These are phyloP conservation scores for Dasypogon diadema DNA, from an alignment of 2,888 invertebrate species.

Conservation along the genomic window DNA sequence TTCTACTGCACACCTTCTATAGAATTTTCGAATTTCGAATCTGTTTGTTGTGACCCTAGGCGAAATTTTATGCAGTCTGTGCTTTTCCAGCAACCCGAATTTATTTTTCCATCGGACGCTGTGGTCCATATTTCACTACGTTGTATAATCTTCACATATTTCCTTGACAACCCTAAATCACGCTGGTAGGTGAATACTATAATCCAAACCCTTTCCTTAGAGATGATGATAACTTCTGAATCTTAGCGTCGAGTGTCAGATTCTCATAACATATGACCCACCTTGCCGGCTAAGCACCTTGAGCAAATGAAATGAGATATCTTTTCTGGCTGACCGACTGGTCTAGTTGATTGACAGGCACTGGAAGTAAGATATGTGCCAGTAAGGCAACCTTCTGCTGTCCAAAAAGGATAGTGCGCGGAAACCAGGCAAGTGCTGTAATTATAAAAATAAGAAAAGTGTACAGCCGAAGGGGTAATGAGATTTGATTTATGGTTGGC, in stretches of 20 bases:
- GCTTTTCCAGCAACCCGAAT: background rate
- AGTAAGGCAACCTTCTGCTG: background rate
- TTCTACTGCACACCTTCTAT: conserved; percentile 8
- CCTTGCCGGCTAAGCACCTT: background rate
- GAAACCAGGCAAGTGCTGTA: conserved; percentile 59
- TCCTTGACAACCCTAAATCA: conserved; percentile 56
- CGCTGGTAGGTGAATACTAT: conserved; percentile 51
- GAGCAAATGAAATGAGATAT: conserved; percentile 4
- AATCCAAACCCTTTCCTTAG: conserved; percentile 41
- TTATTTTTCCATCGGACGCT: background rate
- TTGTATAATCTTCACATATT: conserved; percentile 56
- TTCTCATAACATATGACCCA: conserved; percentile 25
- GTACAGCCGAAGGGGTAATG: conserved; percentile 62
- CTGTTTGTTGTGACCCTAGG: conserved; percentile 7
- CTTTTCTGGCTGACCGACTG: background rate
- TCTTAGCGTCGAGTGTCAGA: conserved; percentile 23
- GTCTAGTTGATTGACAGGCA: conserved; percentile 40
- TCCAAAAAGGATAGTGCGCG: conserved; percentile 25
- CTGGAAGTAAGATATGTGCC: conserved; percentile 44
- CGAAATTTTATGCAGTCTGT: conserved; percentile 25
- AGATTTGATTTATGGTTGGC: conserved; percentile 63
- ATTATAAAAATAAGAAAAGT: conserved; percentile 64
- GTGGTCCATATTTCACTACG: conserved; percentile 57
- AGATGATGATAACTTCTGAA: conserved; percentile 49
- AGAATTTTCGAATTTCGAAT: conserved; percentile 31